These are phyloP conservation scores for Leucopsar rothschildi DNA, from an alignment of 2,113 vertebrate genomes.

Conservation along the genomic window DNA sequence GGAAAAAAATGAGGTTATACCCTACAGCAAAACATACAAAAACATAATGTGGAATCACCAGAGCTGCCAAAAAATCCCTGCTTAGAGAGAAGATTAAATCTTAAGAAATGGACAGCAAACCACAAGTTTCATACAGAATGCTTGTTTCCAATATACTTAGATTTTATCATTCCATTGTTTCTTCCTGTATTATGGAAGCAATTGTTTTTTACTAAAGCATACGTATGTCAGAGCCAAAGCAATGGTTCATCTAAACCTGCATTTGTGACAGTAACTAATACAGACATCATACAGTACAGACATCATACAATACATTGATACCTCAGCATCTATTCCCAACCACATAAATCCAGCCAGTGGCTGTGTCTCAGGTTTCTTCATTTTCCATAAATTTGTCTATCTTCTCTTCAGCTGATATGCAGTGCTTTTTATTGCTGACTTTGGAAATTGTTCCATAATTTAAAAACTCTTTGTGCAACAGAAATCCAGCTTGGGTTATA, in stretches of 20 bases:
- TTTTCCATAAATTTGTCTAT: conserved; percentile 23
- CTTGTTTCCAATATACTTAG: conserved; percentile 14
- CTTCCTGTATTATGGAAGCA: conserved; percentile 50
- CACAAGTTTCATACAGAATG: conserved; percentile 9
- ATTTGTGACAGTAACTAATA: conserved; percentile 27
- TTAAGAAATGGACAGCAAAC: conserved; percentile 29
- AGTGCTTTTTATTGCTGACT: background rate
- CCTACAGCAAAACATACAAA: conserved; percentile 22
- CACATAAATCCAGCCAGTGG: conserved; percentile 7
- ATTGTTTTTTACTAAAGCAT: background rate
- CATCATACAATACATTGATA: background rate
- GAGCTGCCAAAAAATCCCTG: conserved; percentile 17
- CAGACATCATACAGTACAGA: background rate
- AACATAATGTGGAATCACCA: conserved; percentile 2
- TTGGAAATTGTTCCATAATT: background rate
- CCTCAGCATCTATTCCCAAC: conserved; percentile 5
- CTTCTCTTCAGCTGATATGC: background rate
- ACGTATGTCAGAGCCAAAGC: conserved; percentile 34
- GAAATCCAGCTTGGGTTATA: conserved; percentile 3
- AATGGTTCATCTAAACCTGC: conserved; percentile 15
- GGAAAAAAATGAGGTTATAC: conserved; percentile 13
- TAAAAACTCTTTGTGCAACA: background rate
- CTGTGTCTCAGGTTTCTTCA: conserved; percentile 16
- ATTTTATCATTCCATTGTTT: conserved; percentile 56
- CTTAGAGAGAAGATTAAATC: conserved; percentile 16